These are phyloP conservation scores for Chrysemys picta DNA, from an alignment of 2,113 vertebrate species.

Conservation along the genomic window DNA sequence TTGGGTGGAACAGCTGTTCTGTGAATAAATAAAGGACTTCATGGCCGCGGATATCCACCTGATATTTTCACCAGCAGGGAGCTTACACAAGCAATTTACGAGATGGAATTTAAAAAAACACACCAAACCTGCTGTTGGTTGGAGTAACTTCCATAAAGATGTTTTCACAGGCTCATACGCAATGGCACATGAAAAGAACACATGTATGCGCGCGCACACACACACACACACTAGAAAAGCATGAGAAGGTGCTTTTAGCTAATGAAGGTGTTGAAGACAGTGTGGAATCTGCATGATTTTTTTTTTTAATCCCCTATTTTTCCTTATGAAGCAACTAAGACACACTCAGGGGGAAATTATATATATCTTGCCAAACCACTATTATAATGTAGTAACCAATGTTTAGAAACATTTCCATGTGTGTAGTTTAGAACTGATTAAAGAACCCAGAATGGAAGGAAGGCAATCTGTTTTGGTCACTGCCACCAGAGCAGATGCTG, in stretches of 20 bases:
- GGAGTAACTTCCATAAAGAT: neutral
- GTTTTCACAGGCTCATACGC: neutral
- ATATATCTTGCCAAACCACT: neutral
- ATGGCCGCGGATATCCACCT: neutral
- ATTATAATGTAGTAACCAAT: fast-evolving
- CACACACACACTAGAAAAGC: neutral
- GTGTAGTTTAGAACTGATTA: neutral
- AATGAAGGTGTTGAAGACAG: neutral
- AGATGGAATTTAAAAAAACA: neutral
- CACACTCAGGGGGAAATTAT: fast-evolving
- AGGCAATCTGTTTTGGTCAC: neutral
- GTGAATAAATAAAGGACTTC: neutral
- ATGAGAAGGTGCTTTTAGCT: neutral
- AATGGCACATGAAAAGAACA: neutral
- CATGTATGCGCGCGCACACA: neutral
- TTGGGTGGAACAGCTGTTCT: neutral
- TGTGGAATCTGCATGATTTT: neutral
- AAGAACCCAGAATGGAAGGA: neutral
- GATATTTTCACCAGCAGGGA: neutral
- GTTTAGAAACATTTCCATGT: neutral
- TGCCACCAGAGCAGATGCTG: neutral
- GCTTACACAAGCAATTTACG: neutral
- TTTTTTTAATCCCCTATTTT: neutral
- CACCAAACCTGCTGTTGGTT: neutral
- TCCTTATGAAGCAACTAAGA: neutral